A percentile compares a stretch with the other conserved stretches of the same genome.
Evolutionary conservation across 2,797 vertebrate species (phyloP).

Genomic region (Synanceia verrucosa): DNA sequence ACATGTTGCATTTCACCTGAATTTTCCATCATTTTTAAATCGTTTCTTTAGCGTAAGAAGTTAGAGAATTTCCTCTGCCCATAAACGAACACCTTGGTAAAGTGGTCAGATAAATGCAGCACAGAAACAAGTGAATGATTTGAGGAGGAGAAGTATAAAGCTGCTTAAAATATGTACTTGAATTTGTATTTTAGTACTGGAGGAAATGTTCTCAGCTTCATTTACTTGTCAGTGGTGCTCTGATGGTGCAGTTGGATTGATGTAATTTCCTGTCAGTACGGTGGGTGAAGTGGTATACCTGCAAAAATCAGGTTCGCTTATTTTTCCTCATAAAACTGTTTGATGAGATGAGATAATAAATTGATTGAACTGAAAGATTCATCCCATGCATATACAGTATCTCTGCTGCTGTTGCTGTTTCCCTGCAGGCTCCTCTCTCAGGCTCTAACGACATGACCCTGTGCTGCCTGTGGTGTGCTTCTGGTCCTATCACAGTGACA

Average conservation of each 20-base stretch:
- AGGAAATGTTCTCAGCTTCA: not conserved
- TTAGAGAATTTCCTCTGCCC: fast-evolving
- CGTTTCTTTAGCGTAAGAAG: not conserved
- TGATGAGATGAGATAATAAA: not conserved
- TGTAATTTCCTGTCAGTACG: not conserved
- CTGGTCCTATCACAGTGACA: slow-evolving; percentile 44
- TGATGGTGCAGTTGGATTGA: not conserved
- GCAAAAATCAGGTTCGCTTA: not conserved
- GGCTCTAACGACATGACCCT: slow-evolving; percentile 47
- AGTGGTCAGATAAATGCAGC: not conserved
- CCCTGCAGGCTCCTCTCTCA: slow-evolving; percentile 56
- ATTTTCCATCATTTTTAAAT: not conserved
- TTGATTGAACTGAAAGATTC: not conserved
- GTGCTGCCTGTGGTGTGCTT: slow-evolving; percentile 62
- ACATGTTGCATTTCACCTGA: too few relatives aligned
- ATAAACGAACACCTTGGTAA: too few relatives aligned
- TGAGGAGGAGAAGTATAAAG: not conserved
- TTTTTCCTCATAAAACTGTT: not conserved
- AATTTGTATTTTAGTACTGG: not conserved
- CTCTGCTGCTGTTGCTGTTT: slow-evolving; percentile 5
- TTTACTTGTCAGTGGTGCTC: not conserved
- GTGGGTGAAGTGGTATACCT: not conserved
- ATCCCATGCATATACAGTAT: not conserved
- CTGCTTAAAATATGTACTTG: not conserved
- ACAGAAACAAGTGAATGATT: not conserved